Evolutionary conservation across 1,140 invertebrate genomes (phyloP).

Genomic region (Pomacea maculata): DNA sequence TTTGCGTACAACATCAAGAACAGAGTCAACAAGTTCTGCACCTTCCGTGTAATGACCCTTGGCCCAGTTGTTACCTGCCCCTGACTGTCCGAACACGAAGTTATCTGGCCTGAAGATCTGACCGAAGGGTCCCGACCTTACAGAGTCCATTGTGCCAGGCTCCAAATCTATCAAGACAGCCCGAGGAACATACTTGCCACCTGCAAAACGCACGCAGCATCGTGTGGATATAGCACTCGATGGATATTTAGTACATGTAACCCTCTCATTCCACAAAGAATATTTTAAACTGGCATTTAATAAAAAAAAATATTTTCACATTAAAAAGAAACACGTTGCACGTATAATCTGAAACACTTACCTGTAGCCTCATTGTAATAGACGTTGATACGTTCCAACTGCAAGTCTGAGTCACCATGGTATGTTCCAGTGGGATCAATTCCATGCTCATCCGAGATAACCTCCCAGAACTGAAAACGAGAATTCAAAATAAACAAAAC

Average conservation of each 20-base stretch:
- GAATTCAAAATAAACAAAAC: too few relatives aligned
- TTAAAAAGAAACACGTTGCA: too few relatives aligned
- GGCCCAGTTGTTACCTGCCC: slow-evolving; percentile 88
- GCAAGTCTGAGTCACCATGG: slow-evolving; percentile 65
- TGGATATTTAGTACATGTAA: too few relatives aligned
- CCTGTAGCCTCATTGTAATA: slow-evolving; percentile 67
- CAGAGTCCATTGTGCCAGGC: slow-evolving; percentile 95
- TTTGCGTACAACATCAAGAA: slow-evolving; percentile 82
- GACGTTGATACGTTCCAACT: slow-evolving; percentile 66
- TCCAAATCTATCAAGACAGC: slow-evolving; percentile 92
- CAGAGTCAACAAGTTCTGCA: slow-evolving; percentile 84
- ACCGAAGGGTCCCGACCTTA: slow-evolving; percentile 85
- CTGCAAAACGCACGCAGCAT: slow-evolving; percentile 34
- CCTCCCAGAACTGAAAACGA: slow-evolving; percentile 85
- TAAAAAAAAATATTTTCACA: too few relatives aligned
- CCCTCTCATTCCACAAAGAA: too few relatives aligned
- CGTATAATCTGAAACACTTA: neutral
- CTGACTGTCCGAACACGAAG: slow-evolving; percentile 68
- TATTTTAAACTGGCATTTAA: too few relatives aligned
- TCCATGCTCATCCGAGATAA: slow-evolving; percentile 77
- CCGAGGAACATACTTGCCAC: slow-evolving; percentile 89
- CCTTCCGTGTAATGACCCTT: slow-evolving; percentile 96
- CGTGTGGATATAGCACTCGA: too few relatives aligned
- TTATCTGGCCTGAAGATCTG: slow-evolving; percentile 86
- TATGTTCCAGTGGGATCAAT: slow-evolving; percentile 69